A percentile compares a stretch with the other conserved stretches of the same genome.
Conservation (phyloP, 1,140 invertebrate species). For the Eumaeus atala region DNA sequence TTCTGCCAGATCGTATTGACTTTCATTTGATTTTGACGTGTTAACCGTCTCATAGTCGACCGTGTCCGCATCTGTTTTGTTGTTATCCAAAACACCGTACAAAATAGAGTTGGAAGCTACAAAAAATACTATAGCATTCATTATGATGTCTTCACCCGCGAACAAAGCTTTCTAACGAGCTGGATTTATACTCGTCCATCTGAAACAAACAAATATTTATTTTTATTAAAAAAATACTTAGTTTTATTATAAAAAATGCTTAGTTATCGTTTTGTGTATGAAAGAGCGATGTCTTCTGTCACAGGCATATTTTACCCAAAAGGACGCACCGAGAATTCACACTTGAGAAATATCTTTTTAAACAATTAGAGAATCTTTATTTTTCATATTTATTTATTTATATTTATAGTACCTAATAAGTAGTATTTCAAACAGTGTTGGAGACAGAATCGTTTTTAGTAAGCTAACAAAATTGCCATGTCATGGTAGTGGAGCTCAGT, state of each 20-base stretch:
- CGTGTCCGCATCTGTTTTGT: slow-evolving; percentile 30
- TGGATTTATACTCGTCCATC: slow-evolving; percentile 28
- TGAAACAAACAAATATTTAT: slow-evolving; percentile 21
- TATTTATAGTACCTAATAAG: too few relatives aligned
- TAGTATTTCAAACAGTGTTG: too few relatives aligned
- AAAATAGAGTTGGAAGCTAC: slow-evolving; percentile 33
- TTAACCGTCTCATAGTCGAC: slow-evolving; percentile 28
- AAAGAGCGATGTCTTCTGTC: too few relatives aligned
- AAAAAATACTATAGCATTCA: slow-evolving; percentile 40
- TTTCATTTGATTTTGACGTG: slow-evolving; percentile 37
- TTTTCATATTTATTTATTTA: too few relatives aligned
- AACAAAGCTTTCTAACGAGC: slow-evolving; percentile 21
- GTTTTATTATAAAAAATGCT: not conserved
- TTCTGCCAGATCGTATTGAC: slow-evolving; percentile 37
- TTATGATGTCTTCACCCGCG: slow-evolving; percentile 29
- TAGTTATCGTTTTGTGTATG: too few relatives aligned
- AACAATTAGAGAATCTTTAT: too few relatives aligned
- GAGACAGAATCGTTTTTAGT: too few relatives aligned
- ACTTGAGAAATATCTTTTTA: too few relatives aligned
- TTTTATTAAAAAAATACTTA: not conserved
- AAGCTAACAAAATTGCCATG: too few relatives aligned
- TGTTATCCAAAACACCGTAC: slow-evolving; percentile 29
- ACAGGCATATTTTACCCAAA: too few relatives aligned
- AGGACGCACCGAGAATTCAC: too few relatives aligned
- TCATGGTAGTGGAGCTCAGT: too few relatives aligned